These are phyloP conservation scores for Myotis lucifugus DNA, from an alignment of 2,113 vertebrate species.

Conservation along the genomic window DNA sequence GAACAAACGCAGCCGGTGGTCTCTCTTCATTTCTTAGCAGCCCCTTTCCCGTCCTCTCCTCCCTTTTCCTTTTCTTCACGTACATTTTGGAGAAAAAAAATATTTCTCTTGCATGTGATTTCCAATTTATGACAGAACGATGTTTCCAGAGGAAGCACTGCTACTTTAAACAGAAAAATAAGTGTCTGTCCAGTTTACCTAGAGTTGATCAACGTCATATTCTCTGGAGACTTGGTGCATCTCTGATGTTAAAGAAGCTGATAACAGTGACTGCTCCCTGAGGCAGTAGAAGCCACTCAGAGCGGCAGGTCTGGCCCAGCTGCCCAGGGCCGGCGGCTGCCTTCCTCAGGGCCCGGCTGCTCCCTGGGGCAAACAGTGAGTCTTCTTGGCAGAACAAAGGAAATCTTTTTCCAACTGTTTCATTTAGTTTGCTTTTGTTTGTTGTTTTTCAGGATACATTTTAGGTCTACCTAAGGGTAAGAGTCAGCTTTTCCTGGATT, in stretches of 20 bases:
- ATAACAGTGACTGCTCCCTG: background rate
- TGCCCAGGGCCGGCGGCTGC: background rate
- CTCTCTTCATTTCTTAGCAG: background rate
- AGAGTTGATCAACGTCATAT: background rate
- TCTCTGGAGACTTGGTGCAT: background rate
- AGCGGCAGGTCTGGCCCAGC: background rate
- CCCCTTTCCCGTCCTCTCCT: fast-evolving
- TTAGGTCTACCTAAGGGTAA: constrained; percentile 54
- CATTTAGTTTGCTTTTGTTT: constrained; percentile 55
- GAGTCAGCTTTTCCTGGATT: constrained; percentile 73
- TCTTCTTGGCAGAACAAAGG: constrained; percentile 57
- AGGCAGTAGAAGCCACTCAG: background rate
- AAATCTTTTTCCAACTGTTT: constrained; percentile 53
- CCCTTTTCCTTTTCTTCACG: background rate
- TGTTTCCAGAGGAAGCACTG: constrained; percentile 31
- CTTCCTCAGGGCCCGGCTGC: background rate
- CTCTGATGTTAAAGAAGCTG: background rate
- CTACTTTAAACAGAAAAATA: constrained; percentile 24
- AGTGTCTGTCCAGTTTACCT: background rate
- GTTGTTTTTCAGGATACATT: background rate
- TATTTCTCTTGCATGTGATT: constrained; percentile 28
- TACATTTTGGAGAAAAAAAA: background rate
- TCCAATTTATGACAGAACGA: constrained; percentile 14
- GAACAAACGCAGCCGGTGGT: background rate
- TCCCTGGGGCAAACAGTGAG: background rate